Evolutionary conservation across 2,797 vertebrate genomes (phyloP).

Genomic region (Rhadinocentrus ornatus): DNA sequence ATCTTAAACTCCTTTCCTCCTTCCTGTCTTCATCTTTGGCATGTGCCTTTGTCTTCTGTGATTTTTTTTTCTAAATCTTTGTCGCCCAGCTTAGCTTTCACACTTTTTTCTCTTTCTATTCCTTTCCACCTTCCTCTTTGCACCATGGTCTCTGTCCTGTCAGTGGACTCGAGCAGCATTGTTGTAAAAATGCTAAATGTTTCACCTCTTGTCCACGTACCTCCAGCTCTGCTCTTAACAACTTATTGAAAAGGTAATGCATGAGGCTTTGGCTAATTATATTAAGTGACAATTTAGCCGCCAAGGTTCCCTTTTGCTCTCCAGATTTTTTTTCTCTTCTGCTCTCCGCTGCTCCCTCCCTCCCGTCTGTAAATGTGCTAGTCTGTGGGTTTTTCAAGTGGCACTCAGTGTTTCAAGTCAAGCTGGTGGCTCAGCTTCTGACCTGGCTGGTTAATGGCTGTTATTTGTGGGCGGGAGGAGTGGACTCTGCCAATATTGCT

Average conservation of each 20-base stretch:
- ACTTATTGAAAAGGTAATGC: conserved; percentile 80
- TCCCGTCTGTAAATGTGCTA: conserved; percentile 87
- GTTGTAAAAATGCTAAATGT: conserved; percentile 62
- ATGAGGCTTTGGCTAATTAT: conserved; percentile 77
- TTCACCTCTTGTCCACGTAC: conserved; percentile 50
- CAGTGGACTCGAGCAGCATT: conserved; percentile 50
- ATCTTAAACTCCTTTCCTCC: conserved; percentile 31
- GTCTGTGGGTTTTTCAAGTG: conserved; percentile 95
- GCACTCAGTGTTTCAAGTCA: conserved; percentile 93
- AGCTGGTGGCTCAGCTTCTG: conserved; percentile 93
- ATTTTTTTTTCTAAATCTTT: conserved; percentile 20
- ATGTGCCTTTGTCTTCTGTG: conserved; percentile 29
- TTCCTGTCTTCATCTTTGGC: conserved; percentile 13
- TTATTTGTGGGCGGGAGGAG: conserved; percentile 91
- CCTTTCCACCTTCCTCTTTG: conserved; percentile 36
- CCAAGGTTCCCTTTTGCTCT: conserved; percentile 88
- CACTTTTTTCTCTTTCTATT: conserved; percentile 11
- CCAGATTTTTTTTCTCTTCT: conserved; percentile 12
- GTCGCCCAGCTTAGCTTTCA: conserved; percentile 16
- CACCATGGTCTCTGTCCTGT: conserved; percentile 34
- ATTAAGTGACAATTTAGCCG: conserved; percentile 81
- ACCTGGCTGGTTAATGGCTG: conserved; percentile 95
- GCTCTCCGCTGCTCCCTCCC: conserved; percentile 19
- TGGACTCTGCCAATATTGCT: conserved; percentile 69
- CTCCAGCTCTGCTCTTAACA: conserved; percentile 53